These are phyloP conservation scores for Drosophila nasuta DNA, from an alignment of 1,140 invertebrate species.

Conservation along the genomic window DNA sequence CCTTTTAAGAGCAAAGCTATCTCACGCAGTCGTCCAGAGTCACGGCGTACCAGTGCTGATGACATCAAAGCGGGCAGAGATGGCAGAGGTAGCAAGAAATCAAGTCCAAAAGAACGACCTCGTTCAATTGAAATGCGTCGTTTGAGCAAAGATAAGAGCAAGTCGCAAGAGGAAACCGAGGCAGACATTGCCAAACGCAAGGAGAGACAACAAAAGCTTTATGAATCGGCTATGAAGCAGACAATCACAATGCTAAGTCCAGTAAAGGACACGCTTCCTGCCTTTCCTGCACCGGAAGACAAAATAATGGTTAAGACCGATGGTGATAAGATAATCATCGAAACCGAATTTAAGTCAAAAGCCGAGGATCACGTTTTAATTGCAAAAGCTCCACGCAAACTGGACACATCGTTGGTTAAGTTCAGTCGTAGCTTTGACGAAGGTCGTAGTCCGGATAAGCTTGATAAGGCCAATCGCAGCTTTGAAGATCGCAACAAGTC, in stretches of 20 bases:
- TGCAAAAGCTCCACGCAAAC: constrained; percentile 89
- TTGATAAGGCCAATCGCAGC: constrained; percentile 87
- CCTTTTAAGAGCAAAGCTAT: constrained; percentile 83
- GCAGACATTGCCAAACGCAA: constrained; percentile 89
- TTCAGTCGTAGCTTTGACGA: constrained; percentile 89
- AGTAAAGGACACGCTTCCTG: constrained; percentile 88
- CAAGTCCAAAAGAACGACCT: constrained; percentile 87
- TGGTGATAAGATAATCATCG: constrained; percentile 88
- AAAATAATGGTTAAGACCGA: constrained; percentile 88
- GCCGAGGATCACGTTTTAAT: constrained; percentile 89
- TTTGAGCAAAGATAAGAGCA: constrained; percentile 88
- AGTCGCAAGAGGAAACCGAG: constrained; percentile 89
- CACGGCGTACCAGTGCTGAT: constrained; percentile 87
- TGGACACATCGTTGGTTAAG: constrained; percentile 88
- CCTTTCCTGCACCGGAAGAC: constrained; percentile 89
- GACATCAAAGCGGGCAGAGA: constrained; percentile 79
- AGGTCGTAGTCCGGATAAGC: constrained; percentile 85
- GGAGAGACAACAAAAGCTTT: constrained; percentile 89
- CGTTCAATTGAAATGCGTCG: constrained; percentile 88
- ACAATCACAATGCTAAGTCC: constrained; percentile 89
- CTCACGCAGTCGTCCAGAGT: constrained; percentile 85
- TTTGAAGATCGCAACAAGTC: constrained; percentile 87
- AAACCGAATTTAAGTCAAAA: constrained; percentile 88
- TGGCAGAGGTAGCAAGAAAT: constrained; percentile 85
- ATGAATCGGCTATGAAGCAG: constrained; percentile 89